Evolutionary conservation across 2,797 vertebrate species (phyloP).

Genomic region (Pangasius djambal): DNA sequence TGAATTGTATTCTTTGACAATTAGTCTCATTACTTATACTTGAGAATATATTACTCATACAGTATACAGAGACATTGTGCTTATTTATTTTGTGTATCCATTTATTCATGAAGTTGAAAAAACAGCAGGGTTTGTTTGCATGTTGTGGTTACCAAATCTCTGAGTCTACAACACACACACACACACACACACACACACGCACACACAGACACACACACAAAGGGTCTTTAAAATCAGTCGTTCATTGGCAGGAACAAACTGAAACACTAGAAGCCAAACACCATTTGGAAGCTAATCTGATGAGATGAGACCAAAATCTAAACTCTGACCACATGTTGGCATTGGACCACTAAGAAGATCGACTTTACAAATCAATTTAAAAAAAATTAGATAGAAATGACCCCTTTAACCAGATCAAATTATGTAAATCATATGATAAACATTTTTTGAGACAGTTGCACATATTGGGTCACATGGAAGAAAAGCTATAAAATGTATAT

Average conservation of each 20-base stretch:
- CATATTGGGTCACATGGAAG: background rate
- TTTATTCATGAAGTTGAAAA: background rate
- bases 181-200: background rate
- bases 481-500: background rate
- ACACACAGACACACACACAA: background rate
- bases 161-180: background rate
- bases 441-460: background rate
- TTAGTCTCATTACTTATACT: too few relatives aligned
- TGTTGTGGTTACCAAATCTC: background rate
- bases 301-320: background rate
- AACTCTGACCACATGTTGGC: background rate
- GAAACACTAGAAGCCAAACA: constrained; percentile 13
- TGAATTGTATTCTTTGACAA: too few relatives aligned
- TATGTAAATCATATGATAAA: background rate
- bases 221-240: background rate
- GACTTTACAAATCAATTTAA: background rate
- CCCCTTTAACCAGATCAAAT: background rate
- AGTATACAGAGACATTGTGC: background rate
- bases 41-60: background rate
- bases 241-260: background rate
- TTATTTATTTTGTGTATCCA: background rate
- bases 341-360: background rate
- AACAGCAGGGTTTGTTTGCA: constrained; percentile 1
- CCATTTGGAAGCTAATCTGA: background rate
- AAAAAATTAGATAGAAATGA: background rate